A percentile compares a stretch with the other conserved stretches of the same genome.
Conservation (phyloP, 2,888 invertebrate species). For the Herminia tarsipennalis region DNA sequence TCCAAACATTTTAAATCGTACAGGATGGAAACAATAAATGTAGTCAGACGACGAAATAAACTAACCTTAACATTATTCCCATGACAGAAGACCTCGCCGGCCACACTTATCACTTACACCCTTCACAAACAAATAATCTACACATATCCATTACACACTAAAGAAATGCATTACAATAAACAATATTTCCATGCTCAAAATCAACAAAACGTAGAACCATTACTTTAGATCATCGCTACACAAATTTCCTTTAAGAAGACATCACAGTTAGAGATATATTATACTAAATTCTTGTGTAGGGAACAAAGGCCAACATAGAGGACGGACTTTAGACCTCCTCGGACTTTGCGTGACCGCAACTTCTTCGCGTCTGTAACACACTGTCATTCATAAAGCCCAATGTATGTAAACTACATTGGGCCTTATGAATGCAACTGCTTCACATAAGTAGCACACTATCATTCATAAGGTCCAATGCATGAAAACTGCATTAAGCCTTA, state of each 20-base stretch:
- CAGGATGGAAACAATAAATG: background rate
- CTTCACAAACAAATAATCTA: conserved; percentile 58
- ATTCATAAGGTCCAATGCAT: background rate
- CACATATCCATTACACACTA: conserved; percentile 61
- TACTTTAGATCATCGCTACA: conserved; percentile 70
- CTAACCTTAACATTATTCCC: background rate
- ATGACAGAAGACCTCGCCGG: background rate
- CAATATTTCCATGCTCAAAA: conserved; percentile 64
- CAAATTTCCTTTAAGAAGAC: conserved; percentile 81
- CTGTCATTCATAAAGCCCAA: background rate
- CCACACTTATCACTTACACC: background rate
- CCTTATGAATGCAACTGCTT: background rate
- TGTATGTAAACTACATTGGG: background rate
- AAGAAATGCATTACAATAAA: conserved; percentile 72
- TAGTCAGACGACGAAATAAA: background rate
- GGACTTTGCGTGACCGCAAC: background rate
- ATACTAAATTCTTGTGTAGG: conserved; percentile 52
- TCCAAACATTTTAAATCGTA: conserved; percentile 58
- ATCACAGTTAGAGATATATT: conserved; percentile 81
- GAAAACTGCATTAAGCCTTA: background rate
- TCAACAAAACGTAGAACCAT: conserved; percentile 70
- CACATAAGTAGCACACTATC: background rate
- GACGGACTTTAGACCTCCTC: conserved; percentile 18
- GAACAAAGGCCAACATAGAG: conserved; percentile 6
- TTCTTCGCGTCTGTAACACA: background rate